Evolutionary conservation across 2,888 invertebrate species (phyloP).

Genomic region (Phengaris arion): DNA sequence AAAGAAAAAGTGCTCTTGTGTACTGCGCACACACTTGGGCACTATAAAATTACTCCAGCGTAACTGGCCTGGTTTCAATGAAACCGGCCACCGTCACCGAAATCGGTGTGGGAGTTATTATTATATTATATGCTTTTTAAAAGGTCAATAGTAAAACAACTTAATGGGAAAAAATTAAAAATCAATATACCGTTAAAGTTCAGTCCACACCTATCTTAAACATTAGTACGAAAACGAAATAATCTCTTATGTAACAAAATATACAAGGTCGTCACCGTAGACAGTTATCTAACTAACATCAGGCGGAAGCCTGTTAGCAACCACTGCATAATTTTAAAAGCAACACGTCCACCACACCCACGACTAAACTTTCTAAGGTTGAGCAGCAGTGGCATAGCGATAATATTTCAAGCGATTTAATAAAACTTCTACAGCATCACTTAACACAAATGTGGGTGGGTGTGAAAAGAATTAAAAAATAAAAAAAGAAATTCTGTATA

Average conservation of each 20-base stretch:
- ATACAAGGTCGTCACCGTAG: background rate
- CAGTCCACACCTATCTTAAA: too few species aligned
- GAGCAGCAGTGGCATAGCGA: background rate
- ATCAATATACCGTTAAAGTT: background rate
- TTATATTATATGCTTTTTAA: background rate
- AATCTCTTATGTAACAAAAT: background rate
- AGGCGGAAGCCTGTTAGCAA: conserved; percentile 21
- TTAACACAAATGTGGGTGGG: too few species aligned
- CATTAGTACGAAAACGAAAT: too few species aligned
- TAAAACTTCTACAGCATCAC: background rate
- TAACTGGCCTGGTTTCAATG: too few species aligned
- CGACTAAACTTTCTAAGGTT: background rate
- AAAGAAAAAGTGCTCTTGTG: too few species aligned
- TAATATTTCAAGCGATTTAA: background rate
- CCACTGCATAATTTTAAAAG: conserved; percentile 22
- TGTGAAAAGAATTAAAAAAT: too few species aligned
- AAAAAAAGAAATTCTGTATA: too few species aligned
- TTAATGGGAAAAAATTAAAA: background rate
- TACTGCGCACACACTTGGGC: too few species aligned
- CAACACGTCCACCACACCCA: conserved; percentile 13
- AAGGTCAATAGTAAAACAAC: background rate
- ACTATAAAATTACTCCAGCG: too few species aligned
- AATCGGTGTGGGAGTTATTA: too few species aligned
- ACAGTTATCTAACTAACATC: conserved; percentile 28
- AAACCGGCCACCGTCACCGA: too few species aligned